These are phyloP conservation scores for Condylostylus longicornis DNA, from an alignment of 1,140 invertebrate species.

Conservation along the genomic window DNA sequence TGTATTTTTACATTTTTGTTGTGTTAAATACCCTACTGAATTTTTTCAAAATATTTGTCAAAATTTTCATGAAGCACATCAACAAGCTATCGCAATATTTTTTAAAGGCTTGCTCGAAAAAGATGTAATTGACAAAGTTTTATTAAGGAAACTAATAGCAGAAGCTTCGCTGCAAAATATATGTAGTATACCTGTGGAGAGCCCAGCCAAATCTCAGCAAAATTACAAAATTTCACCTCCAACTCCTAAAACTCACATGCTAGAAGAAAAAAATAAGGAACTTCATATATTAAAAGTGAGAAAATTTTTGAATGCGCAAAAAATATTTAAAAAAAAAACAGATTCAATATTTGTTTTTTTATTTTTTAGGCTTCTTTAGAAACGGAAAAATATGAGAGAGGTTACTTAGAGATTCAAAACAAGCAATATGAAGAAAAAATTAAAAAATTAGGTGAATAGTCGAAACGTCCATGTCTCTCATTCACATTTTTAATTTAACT, in stretches of 20 bases:
- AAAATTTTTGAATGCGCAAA: not conserved
- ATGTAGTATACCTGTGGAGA: constrained; percentile 1
- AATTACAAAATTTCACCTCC: constrained; percentile 8
- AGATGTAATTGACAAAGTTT: constrained; percentile 9
- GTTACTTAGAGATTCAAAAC: constrained; percentile 20
- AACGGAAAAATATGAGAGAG: constrained; percentile 22
- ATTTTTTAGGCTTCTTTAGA: constrained; percentile 9
- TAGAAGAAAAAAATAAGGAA: constrained; percentile 19
- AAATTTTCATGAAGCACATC: constrained; percentile 11
- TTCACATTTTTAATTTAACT: not conserved
- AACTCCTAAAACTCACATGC: constrained; percentile 20
- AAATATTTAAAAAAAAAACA: not conserved
- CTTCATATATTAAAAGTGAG: constrained; percentile 16
- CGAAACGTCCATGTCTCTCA: not conserved
- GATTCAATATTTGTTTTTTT: not conserved
- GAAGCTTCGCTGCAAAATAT: constrained; percentile 5
- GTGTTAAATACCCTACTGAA: constrained; percentile 16
- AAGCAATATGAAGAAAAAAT: constrained; percentile 16
- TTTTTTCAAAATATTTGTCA: constrained; percentile 21
- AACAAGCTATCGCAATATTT: constrained; percentile 16
- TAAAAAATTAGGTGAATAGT: constrained; percentile 9
- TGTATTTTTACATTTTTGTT: constrained; percentile 21
- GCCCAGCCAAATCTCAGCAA: not conserved
- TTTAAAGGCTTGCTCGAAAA: constrained; percentile 13
- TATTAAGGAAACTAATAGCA: constrained; percentile 11